A percentile compares a stretch with the other conserved stretches of the same genome.
These are phyloP conservation scores for Hozukius guyotensis DNA, from an alignment of 2,797 vertebrate genomes.

Conservation along the genomic window DNA sequence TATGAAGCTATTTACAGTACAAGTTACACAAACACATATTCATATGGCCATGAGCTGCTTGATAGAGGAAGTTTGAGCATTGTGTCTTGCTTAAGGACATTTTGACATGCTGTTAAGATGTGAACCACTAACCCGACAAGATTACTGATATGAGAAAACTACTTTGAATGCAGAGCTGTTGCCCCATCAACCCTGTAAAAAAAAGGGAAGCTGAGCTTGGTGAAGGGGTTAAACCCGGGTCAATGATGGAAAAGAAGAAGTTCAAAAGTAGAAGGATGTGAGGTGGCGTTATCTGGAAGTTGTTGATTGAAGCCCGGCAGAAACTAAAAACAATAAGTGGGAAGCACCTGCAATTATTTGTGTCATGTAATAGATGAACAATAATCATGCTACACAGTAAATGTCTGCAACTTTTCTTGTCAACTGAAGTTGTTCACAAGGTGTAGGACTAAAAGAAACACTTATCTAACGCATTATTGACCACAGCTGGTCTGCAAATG, in stretches of 20 bases:
- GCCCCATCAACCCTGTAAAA: neutral
- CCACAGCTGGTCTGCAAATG: slow-evolving; percentile 1
- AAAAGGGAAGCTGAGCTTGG: slow-evolving; percentile 48
- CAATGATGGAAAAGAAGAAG: slow-evolving; percentile 65
- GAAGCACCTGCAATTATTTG: neutral
- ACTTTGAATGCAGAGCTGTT: slow-evolving; percentile 8
- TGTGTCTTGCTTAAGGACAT: neutral
- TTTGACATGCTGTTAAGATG: neutral
- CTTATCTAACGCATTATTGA: neutral
- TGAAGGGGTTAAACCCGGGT: slow-evolving; percentile 52
- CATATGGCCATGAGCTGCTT: neutral
- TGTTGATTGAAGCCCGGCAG: slow-evolving; percentile 58
- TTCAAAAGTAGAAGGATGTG: slow-evolving; percentile 74
- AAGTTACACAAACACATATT: neutral
- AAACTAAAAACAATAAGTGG: slow-evolving; percentile 44
- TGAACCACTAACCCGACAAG: neutral
- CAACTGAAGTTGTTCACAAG: neutral
- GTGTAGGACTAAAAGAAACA: neutral
- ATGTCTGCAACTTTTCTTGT: neutral
- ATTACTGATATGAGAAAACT: neutral
- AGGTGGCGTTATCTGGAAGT: slow-evolving; percentile 66
- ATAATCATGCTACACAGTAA: neutral
- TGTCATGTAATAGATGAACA: neutral
- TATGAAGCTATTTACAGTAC: neutral
- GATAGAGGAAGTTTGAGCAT: neutral